phyloP scores from a whole-genome alignment of 1,140 invertebrate species.

The Drosophila ogumai region DNA sequence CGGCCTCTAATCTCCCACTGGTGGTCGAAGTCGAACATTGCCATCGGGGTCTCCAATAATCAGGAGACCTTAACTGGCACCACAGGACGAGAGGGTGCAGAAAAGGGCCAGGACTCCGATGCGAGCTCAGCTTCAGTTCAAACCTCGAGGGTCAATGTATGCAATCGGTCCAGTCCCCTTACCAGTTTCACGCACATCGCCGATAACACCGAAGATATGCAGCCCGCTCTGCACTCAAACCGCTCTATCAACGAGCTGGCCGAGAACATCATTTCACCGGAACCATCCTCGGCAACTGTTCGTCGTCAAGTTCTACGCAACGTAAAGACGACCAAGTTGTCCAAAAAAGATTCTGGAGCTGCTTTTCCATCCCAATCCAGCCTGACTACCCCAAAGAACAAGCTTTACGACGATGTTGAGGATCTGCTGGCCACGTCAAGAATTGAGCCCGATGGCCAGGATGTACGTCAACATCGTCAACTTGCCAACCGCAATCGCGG shows the following conservation, averaged over 20 bases:
- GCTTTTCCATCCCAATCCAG: not conserved
- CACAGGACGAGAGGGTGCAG: not conserved
- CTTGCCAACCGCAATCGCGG: not conserved
- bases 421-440: slow-evolving; percentile 21
- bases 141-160: not conserved
- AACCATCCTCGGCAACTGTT: not conserved
- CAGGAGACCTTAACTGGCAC: not conserved
- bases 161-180: slow-evolving; percentile 3
- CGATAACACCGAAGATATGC: not conserved
- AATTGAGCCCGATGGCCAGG: slow-evolving; percentile 11
- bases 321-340: not conserved
- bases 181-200: not conserved
- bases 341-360: not conserved
- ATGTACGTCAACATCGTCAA: slow-evolving; percentile 16
- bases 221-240: not conserved
- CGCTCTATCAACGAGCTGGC: slow-evolving; percentile 23
- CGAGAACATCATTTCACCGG: not conserved
- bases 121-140: not conserved
- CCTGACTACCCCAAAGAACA: not conserved
- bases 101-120: not conserved
- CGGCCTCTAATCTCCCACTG: slow-evolving; percentile 16
- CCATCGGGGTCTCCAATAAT: no score
- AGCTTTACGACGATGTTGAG: slow-evolving; percentile 23
- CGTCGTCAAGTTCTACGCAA: slow-evolving; percentile 3
- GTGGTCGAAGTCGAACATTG: slow-evolving; percentile 9